Conservation (phyloP, 2,888 invertebrate genomes). For the Dermolepida albohirtum region DNA sequence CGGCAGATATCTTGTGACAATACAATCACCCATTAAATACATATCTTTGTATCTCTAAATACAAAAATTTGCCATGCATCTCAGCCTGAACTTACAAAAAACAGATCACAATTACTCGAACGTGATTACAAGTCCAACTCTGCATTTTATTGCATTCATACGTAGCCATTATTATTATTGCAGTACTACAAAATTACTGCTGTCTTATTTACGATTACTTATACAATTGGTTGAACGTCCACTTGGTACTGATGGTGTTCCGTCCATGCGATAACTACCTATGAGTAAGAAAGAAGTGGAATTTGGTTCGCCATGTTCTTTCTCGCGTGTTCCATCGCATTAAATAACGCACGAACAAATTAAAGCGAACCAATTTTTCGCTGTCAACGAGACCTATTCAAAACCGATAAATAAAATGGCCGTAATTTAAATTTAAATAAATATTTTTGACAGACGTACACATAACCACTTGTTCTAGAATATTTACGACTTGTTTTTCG, state of each 20-base stretch:
- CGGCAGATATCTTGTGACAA: not conserved
- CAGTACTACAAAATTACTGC: too few relatives aligned
- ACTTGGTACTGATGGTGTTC: too few relatives aligned
- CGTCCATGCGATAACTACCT: too few relatives aligned
- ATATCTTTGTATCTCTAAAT: too few relatives aligned
- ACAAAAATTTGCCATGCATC: too few relatives aligned
- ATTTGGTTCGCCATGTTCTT: constrained; percentile 50
- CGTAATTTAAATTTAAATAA: constrained; percentile 53
- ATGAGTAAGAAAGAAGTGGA: constrained; percentile 38
- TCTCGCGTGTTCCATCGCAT: constrained; percentile 52
- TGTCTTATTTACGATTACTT: too few relatives aligned
- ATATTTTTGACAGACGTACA: constrained; percentile 52
- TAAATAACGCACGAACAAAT: constrained; percentile 52
- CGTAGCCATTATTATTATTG: too few relatives aligned
- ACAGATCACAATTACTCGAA: too few relatives aligned
- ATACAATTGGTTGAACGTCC: too few relatives aligned
- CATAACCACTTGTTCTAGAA: constrained; percentile 44
- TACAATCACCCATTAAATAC: not conserved
- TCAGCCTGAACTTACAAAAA: too few relatives aligned
- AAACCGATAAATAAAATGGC: constrained; percentile 51
- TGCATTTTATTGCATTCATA: not conserved
- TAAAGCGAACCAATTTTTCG: constrained; percentile 52
- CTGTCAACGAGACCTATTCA: constrained; percentile 48
- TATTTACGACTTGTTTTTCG: constrained; percentile 40
- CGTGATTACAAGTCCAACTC: not conserved